A percentile compares a stretch with the other conserved stretches of the same genome.
Conservation (phyloP, 92 coral and sea anemone species). For the Nematostella vectensis region DNA sequence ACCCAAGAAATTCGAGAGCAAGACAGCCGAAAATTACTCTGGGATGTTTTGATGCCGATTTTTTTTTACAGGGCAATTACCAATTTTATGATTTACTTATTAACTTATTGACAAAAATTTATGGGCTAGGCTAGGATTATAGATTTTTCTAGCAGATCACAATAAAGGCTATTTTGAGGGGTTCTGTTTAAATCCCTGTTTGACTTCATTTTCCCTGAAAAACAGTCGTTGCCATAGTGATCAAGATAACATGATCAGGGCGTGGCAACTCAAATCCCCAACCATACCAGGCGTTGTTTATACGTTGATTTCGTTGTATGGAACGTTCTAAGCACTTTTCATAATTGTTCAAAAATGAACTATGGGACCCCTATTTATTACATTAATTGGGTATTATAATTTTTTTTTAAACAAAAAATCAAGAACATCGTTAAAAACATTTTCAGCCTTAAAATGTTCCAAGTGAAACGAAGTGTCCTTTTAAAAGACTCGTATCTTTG, state of each 20-base stretch:
- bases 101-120: not conserved
- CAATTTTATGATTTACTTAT: not conserved
- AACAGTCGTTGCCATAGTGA: not conserved
- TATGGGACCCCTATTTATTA: not conserved
- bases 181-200: not conserved
- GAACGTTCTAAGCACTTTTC: not conserved
- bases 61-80: conserved; percentile 1
- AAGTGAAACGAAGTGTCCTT: no score
- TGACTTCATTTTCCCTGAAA: not conserved
- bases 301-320: not conserved
- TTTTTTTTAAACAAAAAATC: no score
- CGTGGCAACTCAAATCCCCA: not conserved
- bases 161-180: not conserved
- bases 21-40: not conserved
- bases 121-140: not conserved
- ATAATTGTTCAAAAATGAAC: not conserved
- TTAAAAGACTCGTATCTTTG: no score
- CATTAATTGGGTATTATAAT: no score
- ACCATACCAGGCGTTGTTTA: not conserved
- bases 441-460: no score
- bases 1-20: not conserved
- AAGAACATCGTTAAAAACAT: no score
- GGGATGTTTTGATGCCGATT: not conserved
- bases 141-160: not conserved
- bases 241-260: not conserved